Conservation (phyloP, 2,888 invertebrate species). For the Alloplasta piceator region DNA sequence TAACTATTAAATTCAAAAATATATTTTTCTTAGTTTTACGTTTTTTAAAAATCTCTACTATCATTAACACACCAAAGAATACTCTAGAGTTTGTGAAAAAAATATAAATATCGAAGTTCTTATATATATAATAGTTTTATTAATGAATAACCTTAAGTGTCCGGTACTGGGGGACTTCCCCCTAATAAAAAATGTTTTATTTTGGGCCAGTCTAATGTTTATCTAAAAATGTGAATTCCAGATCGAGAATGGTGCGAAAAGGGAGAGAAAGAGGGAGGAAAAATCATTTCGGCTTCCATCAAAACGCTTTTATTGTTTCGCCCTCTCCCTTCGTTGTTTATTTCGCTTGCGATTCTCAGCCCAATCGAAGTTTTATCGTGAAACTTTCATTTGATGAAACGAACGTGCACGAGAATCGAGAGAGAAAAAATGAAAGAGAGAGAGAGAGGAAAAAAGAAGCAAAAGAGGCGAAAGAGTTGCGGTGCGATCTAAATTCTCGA, state of each 20-base stretch:
- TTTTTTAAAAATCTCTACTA: too few species aligned
- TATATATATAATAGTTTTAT: too few species aligned
- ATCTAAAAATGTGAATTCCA: background rate
- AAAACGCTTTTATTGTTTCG: background rate
- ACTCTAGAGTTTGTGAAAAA: too few species aligned
- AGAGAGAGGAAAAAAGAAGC: background rate
- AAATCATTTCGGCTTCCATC: conserved; percentile 37
- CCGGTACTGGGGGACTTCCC: too few species aligned
- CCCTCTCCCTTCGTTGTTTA: background rate
- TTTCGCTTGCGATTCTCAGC: background rate
- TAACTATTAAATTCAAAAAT: too few species aligned
- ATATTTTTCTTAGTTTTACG: too few species aligned
- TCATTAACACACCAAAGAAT: too few species aligned
- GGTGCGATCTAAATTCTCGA: conserved; percentile 1
- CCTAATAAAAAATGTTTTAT: too few species aligned
- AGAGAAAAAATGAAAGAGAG: background rate
- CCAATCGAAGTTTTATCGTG: background rate
- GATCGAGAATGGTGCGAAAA: background rate
- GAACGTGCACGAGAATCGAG: conserved; percentile 5
- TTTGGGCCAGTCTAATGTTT: too few species aligned
- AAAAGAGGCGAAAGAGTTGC: background rate
- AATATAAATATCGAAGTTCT: too few species aligned
- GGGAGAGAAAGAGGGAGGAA: conserved; percentile 8
- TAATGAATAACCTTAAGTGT: too few species aligned
- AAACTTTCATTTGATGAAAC: conserved; percentile 9